A percentile compares a stretch with the other conserved stretches of the same genome.
phyloP scores from a whole-genome alignment of 2,113 vertebrate species.

The Collichthys lucidus region DNA sequence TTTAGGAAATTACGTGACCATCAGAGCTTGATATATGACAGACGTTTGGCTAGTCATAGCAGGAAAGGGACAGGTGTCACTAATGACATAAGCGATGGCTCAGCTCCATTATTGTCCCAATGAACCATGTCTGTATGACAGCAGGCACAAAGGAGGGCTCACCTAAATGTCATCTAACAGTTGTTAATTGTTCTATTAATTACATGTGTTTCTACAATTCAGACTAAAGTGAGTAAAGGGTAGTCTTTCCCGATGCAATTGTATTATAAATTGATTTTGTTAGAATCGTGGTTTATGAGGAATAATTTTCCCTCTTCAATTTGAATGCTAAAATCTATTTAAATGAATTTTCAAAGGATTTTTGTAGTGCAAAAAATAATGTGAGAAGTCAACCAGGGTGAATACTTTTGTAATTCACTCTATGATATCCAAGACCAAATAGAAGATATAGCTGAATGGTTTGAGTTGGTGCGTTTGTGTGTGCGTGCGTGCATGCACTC shows the following conservation, averaged over 20 bases:
- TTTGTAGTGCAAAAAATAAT: conserved; percentile 15
- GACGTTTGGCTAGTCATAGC: neutral
- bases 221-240: neutral
- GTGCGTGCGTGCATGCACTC: neutral
- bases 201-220: neutral
- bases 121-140: neutral
- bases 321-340: neutral
- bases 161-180: neutral
- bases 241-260: neutral
- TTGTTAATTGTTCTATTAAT: neutral
- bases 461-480: conserved; percentile 8
- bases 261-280: neutral
- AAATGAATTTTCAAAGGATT: conserved; percentile 8
- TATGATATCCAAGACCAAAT: neutral
- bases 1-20: neutral
- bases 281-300: neutral
- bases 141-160: neutral
- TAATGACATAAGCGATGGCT: neutral
- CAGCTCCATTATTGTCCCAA: neutral
- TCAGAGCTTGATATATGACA: neutral
- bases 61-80: neutral
- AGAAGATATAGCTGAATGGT: conserved; percentile 9
- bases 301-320: neutral
- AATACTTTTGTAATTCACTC: conserved; percentile 3
- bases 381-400: neutral